Conservation (phyloP, 1,140 invertebrate species). For the Brachionus asplanchnoidis region DNA sequence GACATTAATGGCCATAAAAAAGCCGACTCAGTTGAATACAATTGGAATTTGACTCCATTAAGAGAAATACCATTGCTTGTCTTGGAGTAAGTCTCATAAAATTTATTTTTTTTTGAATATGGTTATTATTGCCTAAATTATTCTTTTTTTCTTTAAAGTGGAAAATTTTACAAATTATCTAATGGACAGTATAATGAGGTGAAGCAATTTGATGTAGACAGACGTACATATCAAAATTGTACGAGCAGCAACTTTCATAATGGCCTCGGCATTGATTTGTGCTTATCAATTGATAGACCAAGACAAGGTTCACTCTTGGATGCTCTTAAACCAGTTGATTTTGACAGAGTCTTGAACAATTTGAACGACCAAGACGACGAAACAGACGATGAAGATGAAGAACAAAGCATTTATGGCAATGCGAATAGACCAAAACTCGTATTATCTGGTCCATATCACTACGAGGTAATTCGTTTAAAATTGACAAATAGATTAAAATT, state of each 20-base stretch:
- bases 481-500: no score
- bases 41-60: slow-evolving; percentile 16
- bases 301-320: background rate
- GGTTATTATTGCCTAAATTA: no score
- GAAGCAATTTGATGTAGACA: background rate
- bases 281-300: background rate
- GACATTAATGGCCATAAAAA: slow-evolving; percentile 10
- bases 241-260: slow-evolving; percentile 17
- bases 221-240: background rate
- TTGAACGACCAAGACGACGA: slow-evolving; percentile 11
- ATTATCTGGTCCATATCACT: slow-evolving; percentile 30
- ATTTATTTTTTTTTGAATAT: background rate
- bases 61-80: slow-evolving; percentile 25
- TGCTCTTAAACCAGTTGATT: slow-evolving; percentile 11
- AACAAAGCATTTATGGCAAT: background rate
- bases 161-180: slow-evolving; percentile 37
- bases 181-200: slow-evolving; percentile 24
- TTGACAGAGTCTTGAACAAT: background rate
- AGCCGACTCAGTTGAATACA: background rate
- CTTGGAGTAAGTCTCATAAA: background rate
- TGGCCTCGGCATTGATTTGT: slow-evolving; percentile 13
- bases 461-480: background rate
- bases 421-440: background rate
- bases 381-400: slow-evolving; percentile 7
- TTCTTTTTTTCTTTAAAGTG: slow-evolving; percentile 8